A percentile compares a stretch with the other conserved stretches of the same genome.
phyloP scores from a whole-genome alignment of 2,888 invertebrate species.

The Scrobipalpa atriplicella region DNA sequence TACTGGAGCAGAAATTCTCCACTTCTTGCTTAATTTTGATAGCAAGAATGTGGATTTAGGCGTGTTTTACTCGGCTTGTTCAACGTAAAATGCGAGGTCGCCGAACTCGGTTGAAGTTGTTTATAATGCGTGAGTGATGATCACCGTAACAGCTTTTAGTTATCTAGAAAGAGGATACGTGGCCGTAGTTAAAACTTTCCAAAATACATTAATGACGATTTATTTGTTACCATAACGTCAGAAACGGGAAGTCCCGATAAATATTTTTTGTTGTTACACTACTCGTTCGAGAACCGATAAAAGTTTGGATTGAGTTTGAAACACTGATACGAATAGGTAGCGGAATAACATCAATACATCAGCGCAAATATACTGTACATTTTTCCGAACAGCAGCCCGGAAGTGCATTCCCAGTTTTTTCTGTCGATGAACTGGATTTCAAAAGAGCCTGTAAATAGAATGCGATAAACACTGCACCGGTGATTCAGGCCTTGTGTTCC shows the following conservation, averaged over 20 bases:
- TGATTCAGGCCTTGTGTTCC: slow-evolving; percentile 33
- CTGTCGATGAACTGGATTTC: slow-evolving; percentile 2
- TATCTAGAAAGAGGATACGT: slow-evolving; percentile 39
- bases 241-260: slow-evolving; percentile 34
- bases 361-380: background rate
- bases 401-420: slow-evolving; percentile 30
- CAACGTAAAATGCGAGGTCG: slow-evolving; percentile 32
- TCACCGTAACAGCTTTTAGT: slow-evolving; percentile 38
- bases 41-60: slow-evolving; percentile 24
- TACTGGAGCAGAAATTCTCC: slow-evolving; percentile 18
- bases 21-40: slow-evolving; percentile 16
- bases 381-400: background rate
- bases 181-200: slow-evolving; percentile 40
- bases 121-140: slow-evolving; percentile 42
- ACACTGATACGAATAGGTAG: background rate
- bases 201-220: slow-evolving; percentile 48
- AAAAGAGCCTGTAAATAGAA: slow-evolving; percentile 40
- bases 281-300: slow-evolving; percentile 6
- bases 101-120: slow-evolving; percentile 32
- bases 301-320: slow-evolving; percentile 12
- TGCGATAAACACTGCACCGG: slow-evolving; percentile 43
- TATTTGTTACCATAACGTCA: slow-evolving; percentile 45
- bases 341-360: background rate
- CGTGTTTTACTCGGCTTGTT: slow-evolving; percentile 16
- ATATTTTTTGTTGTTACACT: background rate